Base-by-base conservation (phyloP, 2,888 invertebrate species). In the Chesias legatella region DNA sequence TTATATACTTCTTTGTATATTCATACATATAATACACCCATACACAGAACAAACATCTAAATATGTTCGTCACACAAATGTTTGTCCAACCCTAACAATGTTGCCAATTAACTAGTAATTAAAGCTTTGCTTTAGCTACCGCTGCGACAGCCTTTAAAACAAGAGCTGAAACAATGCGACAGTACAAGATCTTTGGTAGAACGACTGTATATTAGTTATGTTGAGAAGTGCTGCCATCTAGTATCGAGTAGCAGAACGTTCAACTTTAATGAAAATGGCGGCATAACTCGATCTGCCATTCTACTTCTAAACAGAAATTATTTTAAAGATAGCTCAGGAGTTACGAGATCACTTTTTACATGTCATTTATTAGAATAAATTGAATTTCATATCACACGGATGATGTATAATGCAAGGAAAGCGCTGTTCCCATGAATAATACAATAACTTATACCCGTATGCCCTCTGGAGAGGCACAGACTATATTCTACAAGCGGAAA, bases 341-440 rank as follows among this genome's bases (percentile, higher is more conserved):
- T 10, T 37, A n/a, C n/a, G n/a, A n/a, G n/a, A n/a, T n/a, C 29
- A 21, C 24, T 40, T 36, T 45, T 39, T 39, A 25, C 38, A 7
- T 30, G 22, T 28, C 7, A 17, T 9, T 7, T 28, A 39, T 49
- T 46, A 34, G 36, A 50, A 43, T 41, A 41, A 21, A 37, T 45
- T 41, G 46, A 46, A 46, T 46, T 41, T 37, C 36, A 37, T 34
- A 41, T 34, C 27, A 27, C 29, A 40, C 39, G 34, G 32, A 35
- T 30, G 21, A 44, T 44, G 45, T 37, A 17, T 46, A 31, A 46
- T 46, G 25, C 37, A 46, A 29, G 22, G 10, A 37, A 33, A 37
- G 27, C 24, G 35, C 33, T 26, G 33, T 20, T 30, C 10, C 21
- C 11, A 35, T 35, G 32, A 44, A 39, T 41, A 46, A 41, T 33